A percentile compares a stretch with the other conserved stretches of the same genome.
phyloP scores from a whole-genome alignment of 2,888 invertebrate species.

The Protophormia terraenovae region DNA sequence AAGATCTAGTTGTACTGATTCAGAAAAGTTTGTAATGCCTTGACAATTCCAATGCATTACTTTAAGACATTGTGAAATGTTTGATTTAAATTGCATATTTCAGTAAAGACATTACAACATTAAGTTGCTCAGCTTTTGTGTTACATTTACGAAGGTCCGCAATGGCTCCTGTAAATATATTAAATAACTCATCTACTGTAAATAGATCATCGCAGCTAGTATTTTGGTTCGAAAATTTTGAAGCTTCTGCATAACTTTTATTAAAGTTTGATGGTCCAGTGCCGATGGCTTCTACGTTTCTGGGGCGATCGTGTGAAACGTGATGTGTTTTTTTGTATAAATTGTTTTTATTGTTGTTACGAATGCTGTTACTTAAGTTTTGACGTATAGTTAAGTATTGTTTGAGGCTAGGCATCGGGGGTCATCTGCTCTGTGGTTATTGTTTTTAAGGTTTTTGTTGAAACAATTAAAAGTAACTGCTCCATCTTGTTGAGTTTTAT shows the following conservation, averaged over 20 bases:
- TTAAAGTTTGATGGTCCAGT: no score
- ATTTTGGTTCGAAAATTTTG: not conserved
- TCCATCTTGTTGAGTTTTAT: no score
- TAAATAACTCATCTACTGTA: not conserved
- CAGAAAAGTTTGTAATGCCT: not conserved
- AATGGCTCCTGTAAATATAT: not conserved
- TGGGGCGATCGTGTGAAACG: not conserved
- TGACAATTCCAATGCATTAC: not conserved
- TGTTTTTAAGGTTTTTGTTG: not conserved
- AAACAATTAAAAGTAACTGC: not conserved
- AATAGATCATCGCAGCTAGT: not conserved
- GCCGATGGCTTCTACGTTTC: no score
- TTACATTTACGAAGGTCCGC: not conserved
- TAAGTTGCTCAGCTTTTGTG: no score
- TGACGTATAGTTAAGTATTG: not conserved
- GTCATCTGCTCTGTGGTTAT: not conserved
- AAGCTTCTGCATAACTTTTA: not conserved
- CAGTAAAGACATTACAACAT: conserved; percentile 17
- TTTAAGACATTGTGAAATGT: not conserved
- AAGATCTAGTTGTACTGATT: not conserved
- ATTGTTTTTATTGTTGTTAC: not conserved
- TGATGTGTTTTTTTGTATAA: not conserved
- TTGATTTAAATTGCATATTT: conserved; percentile 9
- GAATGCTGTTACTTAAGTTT: not conserved
- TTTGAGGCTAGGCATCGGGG: not conserved